Percentiles rank a stretch among this genome's conserved stretches.
Evolutionary conservation across 2,888 invertebrate genomes (phyloP).

Genomic region (Drosophila bunnanda): DNA sequence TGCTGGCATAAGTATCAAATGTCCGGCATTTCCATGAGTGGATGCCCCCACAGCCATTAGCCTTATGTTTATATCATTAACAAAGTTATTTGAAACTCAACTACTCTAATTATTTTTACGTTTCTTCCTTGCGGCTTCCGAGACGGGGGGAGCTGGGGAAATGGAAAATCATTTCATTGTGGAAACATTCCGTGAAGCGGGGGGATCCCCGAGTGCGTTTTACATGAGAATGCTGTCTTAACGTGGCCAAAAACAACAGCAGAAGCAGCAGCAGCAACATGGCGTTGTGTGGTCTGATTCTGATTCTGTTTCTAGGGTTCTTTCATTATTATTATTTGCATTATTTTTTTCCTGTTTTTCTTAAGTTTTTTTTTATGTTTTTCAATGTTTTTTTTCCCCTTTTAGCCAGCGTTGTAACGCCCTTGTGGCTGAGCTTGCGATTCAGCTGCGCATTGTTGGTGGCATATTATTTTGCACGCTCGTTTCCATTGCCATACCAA

Average conservation of each 20-base stretch:
- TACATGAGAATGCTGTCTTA: slow-evolving; percentile 58
- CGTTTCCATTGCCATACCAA: slow-evolving; percentile 57
- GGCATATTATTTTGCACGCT: slow-evolving; percentile 79
- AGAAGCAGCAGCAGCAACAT: background rate
- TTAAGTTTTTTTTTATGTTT: slow-evolving; percentile 36
- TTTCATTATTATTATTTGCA: slow-evolving; percentile 64
- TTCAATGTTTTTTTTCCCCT: slow-evolving; percentile 36
- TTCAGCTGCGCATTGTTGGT: slow-evolving; percentile 70
- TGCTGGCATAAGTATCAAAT: slow-evolving; percentile 21
- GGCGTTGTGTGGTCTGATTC: slow-evolving; percentile 20
- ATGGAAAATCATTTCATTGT: slow-evolving; percentile 20
- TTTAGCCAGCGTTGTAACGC: background rate
- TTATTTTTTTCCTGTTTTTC: slow-evolving; percentile 15
- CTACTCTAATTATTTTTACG: slow-evolving; percentile 57
- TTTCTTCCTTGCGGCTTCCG: background rate
- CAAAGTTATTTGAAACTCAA: slow-evolving; percentile 41
- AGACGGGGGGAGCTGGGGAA: background rate
- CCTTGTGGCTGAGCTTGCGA: slow-evolving; percentile 55
- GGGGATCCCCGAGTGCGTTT: slow-evolving; percentile 52
- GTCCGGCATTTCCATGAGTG: slow-evolving; percentile 15
- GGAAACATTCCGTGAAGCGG: slow-evolving; percentile 1
- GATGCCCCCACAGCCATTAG: slow-evolving; percentile 18
- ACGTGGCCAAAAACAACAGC: slow-evolving; percentile 14
- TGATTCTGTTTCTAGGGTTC: slow-evolving; percentile 43
- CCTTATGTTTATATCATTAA: slow-evolving; percentile 53